Base-by-base conservation (phyloP, 1,140 invertebrate species). In the Trypoxylus dichotomus region DNA sequence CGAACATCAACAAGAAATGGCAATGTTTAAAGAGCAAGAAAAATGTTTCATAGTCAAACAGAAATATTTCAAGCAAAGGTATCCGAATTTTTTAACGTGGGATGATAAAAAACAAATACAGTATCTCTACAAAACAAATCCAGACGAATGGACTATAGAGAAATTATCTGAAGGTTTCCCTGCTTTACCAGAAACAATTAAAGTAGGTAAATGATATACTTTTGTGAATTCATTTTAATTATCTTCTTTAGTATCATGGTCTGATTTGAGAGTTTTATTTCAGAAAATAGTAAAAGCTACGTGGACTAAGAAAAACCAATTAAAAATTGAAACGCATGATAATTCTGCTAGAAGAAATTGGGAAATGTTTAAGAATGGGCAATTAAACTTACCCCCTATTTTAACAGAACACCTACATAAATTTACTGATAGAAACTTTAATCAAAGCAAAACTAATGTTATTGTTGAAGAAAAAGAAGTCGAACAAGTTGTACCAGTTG, bases 101-200 rank as follows among this genome's bases (percentile, higher is more conserved):
- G 89, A 90, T 79, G 95, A 96, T 83, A 96, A 94, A 83, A 90
- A 95, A 86, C 91, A 96, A 86, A 96, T 97, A 71, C 87, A 90
- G 71, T 89, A 91, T 79, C 87, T 97, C 1, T 89, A 94, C 82
- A 79, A 86, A 24, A 87, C 87, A 15, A 87, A 94, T 86, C 91
- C 94, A 11, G 86, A 91, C 41, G 90, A 92, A 82, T 97, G 94
- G 94, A 92, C 90, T 2, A 82, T 90, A 3, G 91, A 94, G 77
- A 91, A 84, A 79, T 86, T 97, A 21, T 89, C 93, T 6, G 90
- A 95, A 83, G 92, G 93, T 84, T 97, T 96, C 89, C 95, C 95
- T 54, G 90, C 92, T 19, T 89, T 91, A 29, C 89, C 91, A 5
- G 88, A 89, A 13, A 86, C 88, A 32, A 90, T 91, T 1, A 90